A percentile compares a stretch with the other conserved stretches of the same genome.
These are phyloP conservation scores for Didymodactylos carnosus DNA, from an alignment of 2,888 invertebrate species.

Conservation along the genomic window DNA sequence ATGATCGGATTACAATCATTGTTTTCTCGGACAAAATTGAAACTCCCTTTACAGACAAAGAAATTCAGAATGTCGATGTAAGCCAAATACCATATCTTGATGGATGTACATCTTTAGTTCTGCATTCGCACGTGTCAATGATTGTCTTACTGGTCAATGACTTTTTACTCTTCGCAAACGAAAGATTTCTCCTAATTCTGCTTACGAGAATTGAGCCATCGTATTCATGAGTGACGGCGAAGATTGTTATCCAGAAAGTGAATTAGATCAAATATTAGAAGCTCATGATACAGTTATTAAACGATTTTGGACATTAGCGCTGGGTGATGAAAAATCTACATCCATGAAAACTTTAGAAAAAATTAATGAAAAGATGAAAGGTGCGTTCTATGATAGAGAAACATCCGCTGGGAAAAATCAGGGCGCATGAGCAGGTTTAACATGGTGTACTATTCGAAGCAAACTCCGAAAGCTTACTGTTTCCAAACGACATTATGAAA, in stretches of 20 bases:
- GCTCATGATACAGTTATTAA: not conserved
- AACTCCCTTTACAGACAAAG: not conserved
- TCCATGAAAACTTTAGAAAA: not conserved
- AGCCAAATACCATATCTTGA: not conserved
- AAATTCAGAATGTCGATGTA: not conserved
- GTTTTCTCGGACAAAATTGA: not conserved
- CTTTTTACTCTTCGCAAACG: too few relatives aligned
- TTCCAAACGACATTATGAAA: too few relatives aligned
- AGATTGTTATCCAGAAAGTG: not conserved
- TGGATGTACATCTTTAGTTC: not conserved
- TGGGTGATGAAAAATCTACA: not conserved
- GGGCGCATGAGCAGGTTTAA: too few relatives aligned
- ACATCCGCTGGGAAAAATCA: not conserved
- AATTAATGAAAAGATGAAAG: not conserved
- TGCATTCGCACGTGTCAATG: not conserved
- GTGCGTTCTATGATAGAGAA: not conserved
- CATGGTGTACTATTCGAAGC: too few relatives aligned
- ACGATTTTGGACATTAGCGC: not conserved
- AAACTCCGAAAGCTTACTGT: too few relatives aligned
- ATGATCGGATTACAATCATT: not conserved
- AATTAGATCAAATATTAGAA: not conserved
- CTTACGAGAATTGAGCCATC: not conserved
- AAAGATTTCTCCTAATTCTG: not conserved
- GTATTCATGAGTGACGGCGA: not conserved
- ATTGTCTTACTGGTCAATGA: not conserved